Percentiles rank a stretch among this genome's conserved stretches.
phyloP scores from a whole-genome alignment of 2,888 invertebrate genomes.

The Arenicola marina region DNA sequence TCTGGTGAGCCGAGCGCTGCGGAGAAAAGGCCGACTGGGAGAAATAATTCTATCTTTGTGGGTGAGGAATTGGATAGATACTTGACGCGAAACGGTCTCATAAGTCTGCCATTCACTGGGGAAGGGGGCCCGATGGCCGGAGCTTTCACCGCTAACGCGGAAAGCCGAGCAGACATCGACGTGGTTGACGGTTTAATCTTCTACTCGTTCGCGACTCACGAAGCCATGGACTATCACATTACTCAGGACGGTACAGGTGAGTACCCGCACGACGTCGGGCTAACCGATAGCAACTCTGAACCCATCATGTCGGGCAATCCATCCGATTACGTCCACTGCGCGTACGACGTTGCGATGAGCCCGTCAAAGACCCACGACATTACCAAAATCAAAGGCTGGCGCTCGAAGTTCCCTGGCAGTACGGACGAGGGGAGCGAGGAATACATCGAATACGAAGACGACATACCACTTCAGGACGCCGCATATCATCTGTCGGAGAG shows the following conservation, averaged over 20 bases:
- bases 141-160: neutral
- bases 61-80: neutral
- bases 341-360: neutral
- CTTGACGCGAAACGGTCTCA: neutral
- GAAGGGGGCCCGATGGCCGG: too few species aligned
- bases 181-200: neutral
- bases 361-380: neutral
- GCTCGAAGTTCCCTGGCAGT: neutral
- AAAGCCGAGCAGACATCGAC: neutral
- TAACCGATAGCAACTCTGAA: too few species aligned
- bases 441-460: neutral
- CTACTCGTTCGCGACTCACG: neutral
- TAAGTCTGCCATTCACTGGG: neutral
- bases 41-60: neutral
- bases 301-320: too few species aligned
- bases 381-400: conserved; percentile 5
- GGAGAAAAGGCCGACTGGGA: neutral
- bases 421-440: neutral
- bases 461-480: neutral
- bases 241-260: neutral
- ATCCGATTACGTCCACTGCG: too few species aligned
- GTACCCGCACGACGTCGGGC: too few species aligned
- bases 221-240: neutral
- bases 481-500: neutral
- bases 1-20: too few species aligned